Evolutionary conservation across 1,140 invertebrate species (phyloP).

Genomic region (Ceratitis capitata): DNA sequence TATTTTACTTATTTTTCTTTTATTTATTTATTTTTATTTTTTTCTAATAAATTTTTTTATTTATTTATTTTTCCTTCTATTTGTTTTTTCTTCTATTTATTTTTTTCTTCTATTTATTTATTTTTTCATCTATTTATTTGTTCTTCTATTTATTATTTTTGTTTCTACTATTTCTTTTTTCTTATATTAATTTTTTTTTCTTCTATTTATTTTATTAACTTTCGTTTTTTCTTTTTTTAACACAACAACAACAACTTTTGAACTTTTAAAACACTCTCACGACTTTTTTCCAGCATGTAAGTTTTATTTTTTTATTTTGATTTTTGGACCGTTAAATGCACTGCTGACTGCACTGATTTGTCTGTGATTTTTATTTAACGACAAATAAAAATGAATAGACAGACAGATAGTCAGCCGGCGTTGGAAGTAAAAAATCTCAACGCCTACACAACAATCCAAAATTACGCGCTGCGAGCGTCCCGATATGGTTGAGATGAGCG

Average conservation of each 20-base stretch:
- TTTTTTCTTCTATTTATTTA: neutral
- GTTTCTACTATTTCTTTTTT: neutral
- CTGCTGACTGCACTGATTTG: neutral
- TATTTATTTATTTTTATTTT: neutral
- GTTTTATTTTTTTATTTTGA: neutral
- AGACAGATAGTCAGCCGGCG: neutral
- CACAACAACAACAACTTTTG: neutral
- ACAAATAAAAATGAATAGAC: no score
- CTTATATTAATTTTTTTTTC: neutral
- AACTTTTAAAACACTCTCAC: neutral
- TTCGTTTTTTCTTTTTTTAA: neutral
- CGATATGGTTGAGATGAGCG: neutral
- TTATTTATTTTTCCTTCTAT: no score
- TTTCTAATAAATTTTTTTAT: no score
- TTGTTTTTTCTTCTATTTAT: no score
- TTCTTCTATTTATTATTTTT: no score
- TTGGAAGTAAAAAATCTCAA: neutral
- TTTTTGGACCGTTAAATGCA: neutral
- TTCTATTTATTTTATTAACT: neutral
- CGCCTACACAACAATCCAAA: slow-evolving; percentile 1
- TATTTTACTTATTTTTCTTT: neutral
- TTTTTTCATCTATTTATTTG: neutral
- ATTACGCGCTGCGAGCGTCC: neutral
- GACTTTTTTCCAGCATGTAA: neutral
- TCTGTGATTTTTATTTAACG: neutral